phyloP scores from a whole-genome alignment of 2,797 vertebrate genomes.

The Numenius phaeopus region DNA sequence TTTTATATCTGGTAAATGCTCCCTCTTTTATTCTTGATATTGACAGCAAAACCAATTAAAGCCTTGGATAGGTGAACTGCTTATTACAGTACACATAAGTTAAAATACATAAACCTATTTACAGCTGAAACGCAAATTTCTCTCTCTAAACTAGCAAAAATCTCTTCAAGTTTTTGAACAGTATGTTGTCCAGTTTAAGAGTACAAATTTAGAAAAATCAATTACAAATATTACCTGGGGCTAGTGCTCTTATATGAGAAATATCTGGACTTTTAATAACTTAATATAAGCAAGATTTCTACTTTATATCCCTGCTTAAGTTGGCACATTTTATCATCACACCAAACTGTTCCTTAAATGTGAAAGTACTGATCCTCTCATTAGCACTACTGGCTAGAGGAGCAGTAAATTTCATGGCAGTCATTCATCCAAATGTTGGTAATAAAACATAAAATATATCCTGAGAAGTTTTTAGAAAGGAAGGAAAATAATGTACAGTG shows the following conservation, averaged over 20 bases:
- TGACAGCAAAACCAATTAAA: background rate
- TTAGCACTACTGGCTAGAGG: background rate
- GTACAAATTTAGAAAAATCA: background rate
- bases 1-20: background rate
- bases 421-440: background rate
- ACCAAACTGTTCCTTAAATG: background rate
- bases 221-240: background rate
- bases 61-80: background rate
- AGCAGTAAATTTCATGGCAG: background rate
- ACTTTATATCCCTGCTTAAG: background rate
- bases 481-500: background rate
- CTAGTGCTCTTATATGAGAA: background rate
- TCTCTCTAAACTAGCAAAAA: background rate
- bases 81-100: background rate
- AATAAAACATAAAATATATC: background rate
- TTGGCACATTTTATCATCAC: background rate
- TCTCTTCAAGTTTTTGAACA: background rate
- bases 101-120: background rate
- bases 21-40: background rate
- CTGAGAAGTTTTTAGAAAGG: background rate
- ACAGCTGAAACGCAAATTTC: background rate
- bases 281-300: background rate
- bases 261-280: background rate
- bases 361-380: background rate
- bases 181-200: background rate